A percentile compares a stretch with the other conserved stretches of the same genome.
These are phyloP conservation scores for Serranus cabrilla DNA, from an alignment of 2,797 vertebrate species.

Conservation along the genomic window DNA sequence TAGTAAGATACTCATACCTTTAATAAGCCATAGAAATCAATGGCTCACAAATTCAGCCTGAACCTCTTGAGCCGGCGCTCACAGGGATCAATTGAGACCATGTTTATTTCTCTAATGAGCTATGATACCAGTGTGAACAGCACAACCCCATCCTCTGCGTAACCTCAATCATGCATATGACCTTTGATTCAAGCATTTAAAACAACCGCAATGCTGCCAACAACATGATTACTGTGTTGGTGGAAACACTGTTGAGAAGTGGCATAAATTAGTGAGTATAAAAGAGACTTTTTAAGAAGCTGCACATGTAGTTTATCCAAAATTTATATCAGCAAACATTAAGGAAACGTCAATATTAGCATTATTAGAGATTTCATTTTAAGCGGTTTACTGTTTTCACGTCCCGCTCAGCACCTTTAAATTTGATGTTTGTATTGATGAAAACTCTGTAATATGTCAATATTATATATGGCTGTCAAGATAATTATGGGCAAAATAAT, in stretches of 20 bases:
- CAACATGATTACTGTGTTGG: slow-evolving; percentile 10
- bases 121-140: slow-evolving; percentile 71
- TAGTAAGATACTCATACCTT: slow-evolving; percentile 81
- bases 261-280: not conserved
- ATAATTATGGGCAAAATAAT: no score
- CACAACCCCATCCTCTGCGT: slow-evolving; percentile 51
- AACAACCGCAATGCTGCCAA: slow-evolving; percentile 29
- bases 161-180: slow-evolving; percentile 56
- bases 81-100: slow-evolving; percentile 74
- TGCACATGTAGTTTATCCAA: not conserved
- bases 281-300: not conserved
- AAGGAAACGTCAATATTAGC: slow-evolving; percentile 3
- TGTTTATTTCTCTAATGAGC: slow-evolving; percentile 80
- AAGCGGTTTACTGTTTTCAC: no score
- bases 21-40: slow-evolving; percentile 86
- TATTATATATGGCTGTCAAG: no score
- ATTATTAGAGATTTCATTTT: no score
- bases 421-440: no score
- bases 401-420: no score
- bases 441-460: no score
- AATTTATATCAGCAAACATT: slow-evolving; percentile 3
- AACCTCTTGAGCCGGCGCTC: slow-evolving; percentile 71
- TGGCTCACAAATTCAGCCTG: slow-evolving; percentile 79
- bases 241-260: not conserved
- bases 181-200: slow-evolving; percentile 43